Conservation (phyloP, 2,888 invertebrate species). For the Morpho achilles region DNA sequence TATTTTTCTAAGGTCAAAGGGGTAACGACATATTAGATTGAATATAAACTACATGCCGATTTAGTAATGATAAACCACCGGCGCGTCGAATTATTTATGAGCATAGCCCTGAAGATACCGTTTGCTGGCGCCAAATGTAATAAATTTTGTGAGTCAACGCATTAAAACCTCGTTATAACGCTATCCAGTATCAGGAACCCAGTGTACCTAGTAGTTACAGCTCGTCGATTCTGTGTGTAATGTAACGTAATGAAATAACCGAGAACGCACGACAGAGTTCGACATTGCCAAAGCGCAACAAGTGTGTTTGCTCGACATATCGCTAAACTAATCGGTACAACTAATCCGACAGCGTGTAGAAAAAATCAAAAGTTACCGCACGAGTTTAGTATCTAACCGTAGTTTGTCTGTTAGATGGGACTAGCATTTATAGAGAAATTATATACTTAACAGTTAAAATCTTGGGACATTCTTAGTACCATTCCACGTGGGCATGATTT, state of each 20-base stretch:
- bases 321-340: constrained; percentile 28
- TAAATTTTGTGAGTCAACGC: constrained; percentile 59
- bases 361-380: constrained; percentile 15
- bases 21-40: constrained; percentile 1
- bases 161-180: constrained; percentile 70
- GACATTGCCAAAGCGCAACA: constrained; percentile 50
- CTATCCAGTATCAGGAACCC: constrained; percentile 43
- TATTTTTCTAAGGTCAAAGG: too few species aligned
- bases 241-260: constrained; percentile 43
- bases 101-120: constrained; percentile 41
- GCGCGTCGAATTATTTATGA: constrained; percentile 44
- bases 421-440: too few species aligned
- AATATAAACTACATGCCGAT: constrained; percentile 1
- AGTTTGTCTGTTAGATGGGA: too few species aligned
- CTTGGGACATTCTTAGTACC: too few species aligned
- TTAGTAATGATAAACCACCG: constrained; percentile 18
- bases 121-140: constrained; percentile 53
- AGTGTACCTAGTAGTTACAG: constrained; percentile 35
- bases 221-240: constrained; percentile 35
- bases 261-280: constrained; percentile 35
- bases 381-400: too few species aligned
- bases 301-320: constrained; percentile 45
- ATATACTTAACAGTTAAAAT: too few species aligned
- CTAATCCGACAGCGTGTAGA: constrained; percentile 17
- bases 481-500: too few species aligned